phyloP scores from a whole-genome alignment of 2,888 invertebrate genomes.

The Gymnosoma rotundatum region DNA sequence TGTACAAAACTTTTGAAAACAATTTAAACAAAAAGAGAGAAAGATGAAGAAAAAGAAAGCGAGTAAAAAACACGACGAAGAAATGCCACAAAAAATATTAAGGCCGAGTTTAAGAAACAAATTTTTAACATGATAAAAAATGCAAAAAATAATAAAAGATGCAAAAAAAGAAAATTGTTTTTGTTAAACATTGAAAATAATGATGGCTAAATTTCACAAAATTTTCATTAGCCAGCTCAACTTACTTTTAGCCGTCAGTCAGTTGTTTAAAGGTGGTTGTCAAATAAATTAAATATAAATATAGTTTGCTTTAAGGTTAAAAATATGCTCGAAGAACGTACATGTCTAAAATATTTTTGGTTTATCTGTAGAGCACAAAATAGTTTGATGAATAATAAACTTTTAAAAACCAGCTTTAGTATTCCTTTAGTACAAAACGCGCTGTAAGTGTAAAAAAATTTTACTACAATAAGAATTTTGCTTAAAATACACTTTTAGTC shows the following conservation, averaged over 20 bases:
- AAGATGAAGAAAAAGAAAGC: background rate
- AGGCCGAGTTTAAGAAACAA: slow-evolving; percentile 1
- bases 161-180: slow-evolving; percentile 20
- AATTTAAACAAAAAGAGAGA: background rate
- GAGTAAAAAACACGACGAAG: background rate
- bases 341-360: no score
- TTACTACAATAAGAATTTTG: no score
- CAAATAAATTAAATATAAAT: background rate
- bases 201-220: slow-evolving; percentile 20
- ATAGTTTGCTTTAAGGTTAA: background rate
- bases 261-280: background rate
- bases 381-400: no score
- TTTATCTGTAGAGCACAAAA: no score
- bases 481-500: background rate
- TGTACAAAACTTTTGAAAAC: slow-evolving; percentile 24
- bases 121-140: slow-evolving; percentile 27
- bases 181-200: slow-evolving; percentile 1
- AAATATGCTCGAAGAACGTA: background rate
- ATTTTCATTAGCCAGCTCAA: background rate
- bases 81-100: background rate
- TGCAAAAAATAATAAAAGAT: slow-evolving; percentile 19
- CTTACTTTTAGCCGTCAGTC: background rate
- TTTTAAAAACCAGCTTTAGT: no score
- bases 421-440: no score
- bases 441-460: no score